Evolutionary conservation across 2,113 vertebrate genomes (phyloP).

Genomic region (Corythaeola cristata): DNA sequence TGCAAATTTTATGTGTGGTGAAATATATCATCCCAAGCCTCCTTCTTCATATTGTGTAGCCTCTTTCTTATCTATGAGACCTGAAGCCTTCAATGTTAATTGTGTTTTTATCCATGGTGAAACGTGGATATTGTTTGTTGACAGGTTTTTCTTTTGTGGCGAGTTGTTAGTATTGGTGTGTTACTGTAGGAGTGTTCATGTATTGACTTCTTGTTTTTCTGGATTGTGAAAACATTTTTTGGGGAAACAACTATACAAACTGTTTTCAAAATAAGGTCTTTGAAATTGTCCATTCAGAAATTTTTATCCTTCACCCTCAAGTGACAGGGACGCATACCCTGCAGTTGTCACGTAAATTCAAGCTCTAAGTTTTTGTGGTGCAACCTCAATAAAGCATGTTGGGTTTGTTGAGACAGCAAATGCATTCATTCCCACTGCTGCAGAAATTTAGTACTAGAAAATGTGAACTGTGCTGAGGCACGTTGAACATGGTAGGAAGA

Average conservation of each 20-base stretch:
- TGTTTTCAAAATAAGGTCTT: background rate
- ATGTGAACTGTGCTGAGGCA: background rate
- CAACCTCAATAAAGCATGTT: background rate
- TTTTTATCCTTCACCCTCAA: background rate
- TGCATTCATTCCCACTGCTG: background rate
- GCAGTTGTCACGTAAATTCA: background rate
- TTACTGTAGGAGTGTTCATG: background rate
- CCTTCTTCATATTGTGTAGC: background rate
- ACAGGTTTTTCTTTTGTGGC: background rate
- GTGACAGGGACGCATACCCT: background rate
- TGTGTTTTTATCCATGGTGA: background rate
- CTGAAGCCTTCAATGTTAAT: background rate
- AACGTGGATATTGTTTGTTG: constrained; percentile 38
- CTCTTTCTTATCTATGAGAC: background rate
- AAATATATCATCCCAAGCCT: background rate
- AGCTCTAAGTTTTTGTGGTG: background rate
- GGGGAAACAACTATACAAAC: background rate
- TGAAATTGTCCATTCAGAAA: background rate
- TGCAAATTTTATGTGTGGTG: background rate
- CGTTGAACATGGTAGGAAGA: rapidly evolving
- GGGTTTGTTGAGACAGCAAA: background rate
- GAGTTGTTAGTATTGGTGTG: background rate
- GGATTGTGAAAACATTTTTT: background rate
- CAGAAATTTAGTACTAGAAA: background rate
- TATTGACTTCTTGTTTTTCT: background rate